Evolutionary conservation across 2,888 invertebrate genomes (phyloP), one percentile per base, ranked within the genome.

Genomic region (Leptopilina drosophilae): DNA sequence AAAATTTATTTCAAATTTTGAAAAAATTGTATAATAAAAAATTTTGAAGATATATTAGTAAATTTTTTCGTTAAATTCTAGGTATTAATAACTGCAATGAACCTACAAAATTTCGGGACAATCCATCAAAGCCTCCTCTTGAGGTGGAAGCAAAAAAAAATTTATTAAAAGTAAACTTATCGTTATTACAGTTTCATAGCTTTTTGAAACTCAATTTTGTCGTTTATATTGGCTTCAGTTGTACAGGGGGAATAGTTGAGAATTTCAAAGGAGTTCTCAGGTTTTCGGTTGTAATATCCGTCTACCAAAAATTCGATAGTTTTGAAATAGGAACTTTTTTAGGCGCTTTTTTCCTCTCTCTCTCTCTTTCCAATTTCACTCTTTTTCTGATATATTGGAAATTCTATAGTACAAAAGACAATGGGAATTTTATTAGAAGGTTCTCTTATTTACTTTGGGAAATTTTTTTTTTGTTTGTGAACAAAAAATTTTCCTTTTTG

Each of bases 151-250:
- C 20, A 20, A 20, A 20, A 59, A 56, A 56, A 62, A 62, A 62
- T 62, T 0, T 62, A 69, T 49, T 69, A 69, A 49, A 69, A 69
- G 67, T 46, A 69, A 69, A 69, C 12, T 69, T 49, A n/a, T 49
- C 49, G 49, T 69, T 69, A 69, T 69, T 49, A 69, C 49, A 69
- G 67, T 69, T 69, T 69, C 67, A 69, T 69, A 69, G 67, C 49
- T 69, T 69, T 20, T 42, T 2, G 26, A 49, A 69, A 69, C 67
- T 69, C 67, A 69, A 69, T 69, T 69, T 26, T 42, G 46, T 49
- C 49, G 20, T 26, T 14, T 69, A 69, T 49, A 53, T 69, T 69
- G 67, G 67, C 67, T 69, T 69, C 6, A 49, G 67, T 20, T 20
- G 67, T 49, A 14, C 2, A 20, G 12, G 33, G 42, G 5, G 49